phyloP scores from a whole-genome alignment of 2,888 invertebrate genomes.

The Congeria kusceri region DNA sequence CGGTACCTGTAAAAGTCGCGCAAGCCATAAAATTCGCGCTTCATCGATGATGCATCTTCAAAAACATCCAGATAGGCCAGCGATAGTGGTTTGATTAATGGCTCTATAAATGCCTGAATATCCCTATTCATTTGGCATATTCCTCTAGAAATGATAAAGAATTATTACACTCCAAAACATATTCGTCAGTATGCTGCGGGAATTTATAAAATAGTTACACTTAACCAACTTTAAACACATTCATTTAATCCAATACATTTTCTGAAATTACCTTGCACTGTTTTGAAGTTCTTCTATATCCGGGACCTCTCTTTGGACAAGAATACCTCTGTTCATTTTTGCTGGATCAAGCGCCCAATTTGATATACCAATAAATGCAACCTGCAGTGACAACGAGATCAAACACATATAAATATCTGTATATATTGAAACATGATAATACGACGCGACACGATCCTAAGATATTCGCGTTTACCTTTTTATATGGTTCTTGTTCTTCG shows the following conservation, averaged over 20 bases:
- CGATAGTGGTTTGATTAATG: constrained; percentile 71
- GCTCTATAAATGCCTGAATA: constrained; percentile 26
- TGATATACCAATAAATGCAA: constrained; percentile 84
- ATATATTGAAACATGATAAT: no score
- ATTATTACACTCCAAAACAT: no score
- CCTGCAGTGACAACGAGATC: constrained; percentile 46
- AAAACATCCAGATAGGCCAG: constrained; percentile 74
- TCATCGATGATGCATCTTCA: constrained; percentile 61
- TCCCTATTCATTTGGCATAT: constrained; percentile 37
- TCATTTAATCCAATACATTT: no score
- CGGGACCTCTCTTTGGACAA: constrained; percentile 7
- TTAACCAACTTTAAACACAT: no score
- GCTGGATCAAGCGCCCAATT: constrained; percentile 78
- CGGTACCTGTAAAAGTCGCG: constrained; percentile 80
- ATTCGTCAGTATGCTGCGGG: no score
- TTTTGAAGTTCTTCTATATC: constrained; percentile 42
- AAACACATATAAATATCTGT: neutral
- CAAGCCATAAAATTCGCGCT: constrained; percentile 82
- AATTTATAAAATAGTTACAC: no score
- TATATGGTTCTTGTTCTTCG: no score
- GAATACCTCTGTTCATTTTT: no score
- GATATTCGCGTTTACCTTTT: no score
- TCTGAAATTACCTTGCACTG: constrained; percentile 35
- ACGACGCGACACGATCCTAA: no score
- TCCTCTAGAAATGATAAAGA: constrained; percentile 38